These are phyloP conservation scores for Nibea albiflora DNA, from an alignment of 2,113 vertebrate species.

Conservation along the genomic window DNA sequence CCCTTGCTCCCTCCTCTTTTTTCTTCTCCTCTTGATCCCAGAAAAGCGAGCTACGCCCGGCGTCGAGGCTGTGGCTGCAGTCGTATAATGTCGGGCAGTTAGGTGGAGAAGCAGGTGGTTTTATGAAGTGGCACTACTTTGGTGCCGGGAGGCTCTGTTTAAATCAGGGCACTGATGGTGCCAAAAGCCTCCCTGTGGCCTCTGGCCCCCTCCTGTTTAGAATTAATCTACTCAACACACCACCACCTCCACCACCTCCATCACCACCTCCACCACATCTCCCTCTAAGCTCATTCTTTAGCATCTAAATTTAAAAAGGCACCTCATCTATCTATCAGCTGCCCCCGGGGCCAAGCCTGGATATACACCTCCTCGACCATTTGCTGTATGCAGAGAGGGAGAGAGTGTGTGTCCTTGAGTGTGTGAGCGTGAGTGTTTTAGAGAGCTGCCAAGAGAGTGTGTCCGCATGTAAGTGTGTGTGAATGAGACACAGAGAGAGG, in stretches of 20 bases:
- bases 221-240: conserved; percentile 59
- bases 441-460: conserved; percentile 45
- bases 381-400: conserved; percentile 24
- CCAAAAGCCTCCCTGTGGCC: conserved; percentile 54
- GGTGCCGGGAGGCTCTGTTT: conserved; percentile 54
- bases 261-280: conserved; percentile 14
- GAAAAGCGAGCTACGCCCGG: neutral
- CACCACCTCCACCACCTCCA: conserved; percentile 15
- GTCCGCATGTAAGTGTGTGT: conserved; percentile 11
- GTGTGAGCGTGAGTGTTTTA: conserved; percentile 40
- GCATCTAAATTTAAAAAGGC: conserved; percentile 73
- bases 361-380: conserved; percentile 56
- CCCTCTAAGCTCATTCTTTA: conserved; percentile 61
- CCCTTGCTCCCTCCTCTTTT: neutral
- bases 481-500: conserved; percentile 9
- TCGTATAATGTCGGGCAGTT: conserved; percentile 5
- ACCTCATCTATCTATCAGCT: conserved; percentile 66
- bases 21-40: conserved; percentile 7
- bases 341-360: conserved; percentile 51
- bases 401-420: conserved; percentile 45
- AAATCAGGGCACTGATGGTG: conserved; percentile 68
- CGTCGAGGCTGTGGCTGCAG: conserved; percentile 8
- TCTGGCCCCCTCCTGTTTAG: conserved; percentile 50
- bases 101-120: conserved; percentile 53
- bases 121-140: conserved; percentile 60